Conservation (phyloP, 2,888 invertebrate genomes). For the Liopterus haemorrhoidalis region DNA sequence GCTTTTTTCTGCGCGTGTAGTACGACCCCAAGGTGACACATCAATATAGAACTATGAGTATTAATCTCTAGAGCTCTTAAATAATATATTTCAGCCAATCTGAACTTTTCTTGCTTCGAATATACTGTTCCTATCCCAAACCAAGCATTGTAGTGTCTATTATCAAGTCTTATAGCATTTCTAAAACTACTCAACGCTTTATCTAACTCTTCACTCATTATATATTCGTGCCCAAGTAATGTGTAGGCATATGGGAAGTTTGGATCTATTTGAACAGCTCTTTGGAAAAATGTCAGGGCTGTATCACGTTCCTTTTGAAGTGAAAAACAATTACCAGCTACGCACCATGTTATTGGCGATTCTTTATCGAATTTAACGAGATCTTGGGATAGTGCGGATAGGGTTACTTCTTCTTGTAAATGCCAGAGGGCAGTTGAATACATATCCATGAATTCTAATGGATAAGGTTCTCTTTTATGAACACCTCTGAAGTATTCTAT, state of each 20-base stretch:
- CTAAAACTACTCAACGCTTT: slow-evolving; percentile 93
- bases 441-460: slow-evolving; percentile 86
- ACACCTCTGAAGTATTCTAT: slow-evolving; percentile 75
- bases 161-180: slow-evolving; percentile 84
- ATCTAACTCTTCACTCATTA: slow-evolving; percentile 92
- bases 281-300: slow-evolving; percentile 94
- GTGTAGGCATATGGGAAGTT: slow-evolving; percentile 94
- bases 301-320: slow-evolving; percentile 96
- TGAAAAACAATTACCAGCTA: slow-evolving; percentile 94
- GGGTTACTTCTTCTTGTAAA: slow-evolving; percentile 80
- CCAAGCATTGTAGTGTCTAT: slow-evolving; percentile 97
- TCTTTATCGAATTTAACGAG: slow-evolving; percentile 69
- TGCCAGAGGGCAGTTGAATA: slow-evolving; percentile 98
- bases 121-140: slow-evolving; percentile 97
- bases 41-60: slow-evolving; percentile 86
- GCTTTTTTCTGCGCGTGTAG: slow-evolving; percentile 88
- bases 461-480: slow-evolving; percentile 74
- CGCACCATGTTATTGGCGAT: slow-evolving; percentile 88
- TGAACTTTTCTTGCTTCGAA: slow-evolving; percentile 93
- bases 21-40: slow-evolving; percentile 94
- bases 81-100: slow-evolving; percentile 86
- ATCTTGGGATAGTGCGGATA: slow-evolving; percentile 82
- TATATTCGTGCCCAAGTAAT: slow-evolving; percentile 93
- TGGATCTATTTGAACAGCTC: slow-evolving; percentile 93
- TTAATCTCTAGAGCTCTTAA: slow-evolving; percentile 86